Evolutionary conservation across 2,888 invertebrate genomes (phyloP).

Genomic region (Epinotia nisella): DNA sequence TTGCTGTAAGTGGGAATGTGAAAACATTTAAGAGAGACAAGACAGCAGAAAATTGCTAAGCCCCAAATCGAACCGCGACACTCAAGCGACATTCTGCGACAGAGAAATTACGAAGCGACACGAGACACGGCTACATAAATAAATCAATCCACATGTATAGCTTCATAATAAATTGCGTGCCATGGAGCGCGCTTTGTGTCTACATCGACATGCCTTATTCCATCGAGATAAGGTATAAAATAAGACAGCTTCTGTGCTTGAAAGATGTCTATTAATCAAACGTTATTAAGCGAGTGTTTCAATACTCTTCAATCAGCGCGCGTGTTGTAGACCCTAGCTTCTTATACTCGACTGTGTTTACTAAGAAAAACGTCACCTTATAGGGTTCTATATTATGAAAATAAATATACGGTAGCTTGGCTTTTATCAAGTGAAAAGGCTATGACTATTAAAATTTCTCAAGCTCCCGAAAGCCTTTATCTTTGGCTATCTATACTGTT

Average conservation of each 20-base stretch:
- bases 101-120: conserved; percentile 14
- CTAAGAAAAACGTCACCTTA: too few relatives aligned
- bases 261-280: conserved; percentile 24
- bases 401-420: too few relatives aligned
- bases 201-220: background rate
- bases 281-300: conserved; percentile 14
- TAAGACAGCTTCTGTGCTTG: background rate
- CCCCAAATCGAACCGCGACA: conserved; percentile 27
- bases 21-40: background rate
- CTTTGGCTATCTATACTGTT: too few relatives aligned
- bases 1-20: background rate
- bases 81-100: background rate
- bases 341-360: background rate
- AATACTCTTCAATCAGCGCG: conserved; percentile 1
- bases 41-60: conserved; percentile 16
- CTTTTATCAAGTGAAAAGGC: too few relatives aligned
- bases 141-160: conserved; percentile 32
- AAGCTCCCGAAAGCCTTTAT: too few relatives aligned
- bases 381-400: too few relatives aligned
- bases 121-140: conserved; percentile 19
- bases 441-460: too few relatives aligned
- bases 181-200: background rate
- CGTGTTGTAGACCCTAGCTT: background rate
- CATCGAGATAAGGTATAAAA: conserved; percentile 1
- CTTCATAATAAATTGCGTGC: conserved; percentile 30